Percentiles rank a stretch among this genome's conserved stretches.
These are phyloP conservation scores for Trissolcus basalis DNA, from an alignment of 1,140 invertebrate genomes.

Conservation along the genomic window DNA sequence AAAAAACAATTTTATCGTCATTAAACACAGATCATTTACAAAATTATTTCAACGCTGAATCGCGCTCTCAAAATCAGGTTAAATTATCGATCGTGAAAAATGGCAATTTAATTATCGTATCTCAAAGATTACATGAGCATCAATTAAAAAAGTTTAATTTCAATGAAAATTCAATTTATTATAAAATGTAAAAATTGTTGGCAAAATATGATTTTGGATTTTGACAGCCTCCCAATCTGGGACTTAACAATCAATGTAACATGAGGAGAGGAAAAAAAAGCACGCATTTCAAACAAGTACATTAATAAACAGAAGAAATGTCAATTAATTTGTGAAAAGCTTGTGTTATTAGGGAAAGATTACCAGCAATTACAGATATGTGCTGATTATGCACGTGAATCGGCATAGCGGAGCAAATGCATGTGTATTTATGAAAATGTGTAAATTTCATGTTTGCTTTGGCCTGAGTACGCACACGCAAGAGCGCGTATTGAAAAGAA, in stretches of 20 bases:
- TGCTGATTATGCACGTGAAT: conserved; percentile 64
- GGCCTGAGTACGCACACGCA: conserved; percentile 61
- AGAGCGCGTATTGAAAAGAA: conserved; percentile 67
- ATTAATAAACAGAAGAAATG: conserved; percentile 39
- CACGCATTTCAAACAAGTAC: conserved; percentile 8
- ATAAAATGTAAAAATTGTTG: no score
- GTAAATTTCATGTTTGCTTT: conserved; percentile 57
- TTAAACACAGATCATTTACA: conserved; percentile 23
- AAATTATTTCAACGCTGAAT: conserved; percentile 7
- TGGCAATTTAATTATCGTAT: no score
- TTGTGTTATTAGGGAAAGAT: conserved; percentile 54
- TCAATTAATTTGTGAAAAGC: conserved; percentile 52
- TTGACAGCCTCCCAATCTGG: no score
- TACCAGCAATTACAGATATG: conserved; percentile 65
- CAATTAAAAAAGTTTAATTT: no score
- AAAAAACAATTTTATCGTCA: conserved; percentile 45
- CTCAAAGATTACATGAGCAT: no score
- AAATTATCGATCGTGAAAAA: background rate
- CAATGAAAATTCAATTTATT: no score
- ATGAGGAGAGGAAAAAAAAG: background rate
- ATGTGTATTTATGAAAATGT: conserved; percentile 58
- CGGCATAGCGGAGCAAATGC: conserved; percentile 53
- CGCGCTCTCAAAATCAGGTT: background rate
- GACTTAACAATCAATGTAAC: no score
- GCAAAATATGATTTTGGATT: no score